Percentiles rank a stretch among this genome's conserved stretches.
Evolutionary conservation across 1,140 invertebrate species (phyloP).

Genomic region (Rhopalosiphum padi): DNA sequence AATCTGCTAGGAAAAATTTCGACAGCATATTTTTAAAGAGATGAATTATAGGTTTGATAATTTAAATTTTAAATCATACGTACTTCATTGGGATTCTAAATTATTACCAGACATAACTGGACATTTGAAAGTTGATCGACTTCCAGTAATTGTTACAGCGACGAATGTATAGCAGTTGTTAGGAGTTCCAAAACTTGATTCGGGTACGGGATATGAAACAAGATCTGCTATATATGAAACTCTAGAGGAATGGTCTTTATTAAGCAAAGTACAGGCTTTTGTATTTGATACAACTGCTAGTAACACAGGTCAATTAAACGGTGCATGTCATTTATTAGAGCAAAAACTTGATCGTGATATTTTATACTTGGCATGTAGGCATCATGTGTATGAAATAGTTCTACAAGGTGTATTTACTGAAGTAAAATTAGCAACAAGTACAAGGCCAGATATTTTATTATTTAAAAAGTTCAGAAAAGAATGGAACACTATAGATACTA

Average conservation of each 20-base stretch:
- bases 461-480: no score
- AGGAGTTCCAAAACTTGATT: background rate
- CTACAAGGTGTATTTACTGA: no score
- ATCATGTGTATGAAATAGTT: no score
- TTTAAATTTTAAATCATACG: background rate
- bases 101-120: background rate
- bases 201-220: background rate
- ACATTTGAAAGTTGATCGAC: background rate
- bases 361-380: background rate
- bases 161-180: background rate
- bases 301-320: slow-evolving; percentile 62
- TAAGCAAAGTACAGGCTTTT: background rate
- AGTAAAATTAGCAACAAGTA: no score
- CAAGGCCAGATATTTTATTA: no score
- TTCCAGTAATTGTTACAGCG: background rate
- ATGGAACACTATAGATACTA: background rate
- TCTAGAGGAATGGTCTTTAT: background rate
- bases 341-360: slow-evolving; percentile 3
- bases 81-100: background rate
- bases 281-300: slow-evolving; percentile 62
- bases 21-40: background rate
- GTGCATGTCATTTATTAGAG: slow-evolving; percentile 58
- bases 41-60: background rate
- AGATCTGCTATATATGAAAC: background rate
- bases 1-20: background rate